Conservation (phyloP, 1,140 invertebrate genomes). For the Diachasma alloeum region DNA sequence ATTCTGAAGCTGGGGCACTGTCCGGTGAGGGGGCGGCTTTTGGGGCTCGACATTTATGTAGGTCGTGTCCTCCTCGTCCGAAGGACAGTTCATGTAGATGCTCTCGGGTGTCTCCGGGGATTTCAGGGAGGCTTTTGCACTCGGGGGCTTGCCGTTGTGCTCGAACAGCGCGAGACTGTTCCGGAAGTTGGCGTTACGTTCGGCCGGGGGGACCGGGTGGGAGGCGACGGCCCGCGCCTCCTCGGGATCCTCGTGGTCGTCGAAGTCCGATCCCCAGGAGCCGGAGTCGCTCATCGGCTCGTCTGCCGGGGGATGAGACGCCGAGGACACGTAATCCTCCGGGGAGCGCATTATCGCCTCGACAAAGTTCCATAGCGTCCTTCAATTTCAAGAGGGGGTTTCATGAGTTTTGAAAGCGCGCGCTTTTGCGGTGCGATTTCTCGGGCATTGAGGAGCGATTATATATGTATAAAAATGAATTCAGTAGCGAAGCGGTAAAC, state of each 20-base stretch:
- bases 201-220: neutral
- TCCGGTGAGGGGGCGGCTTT: neutral
- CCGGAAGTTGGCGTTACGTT: conserved; percentile 33
- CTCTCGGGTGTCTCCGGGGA: conserved; percentile 34
- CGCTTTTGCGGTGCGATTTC: no score
- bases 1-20: conserved; percentile 31
- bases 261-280: conserved; percentile 60
- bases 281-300: conserved; percentile 48
- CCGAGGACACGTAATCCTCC: conserved; percentile 44
- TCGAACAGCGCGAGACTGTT: conserved; percentile 42
- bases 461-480: no score
- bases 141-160: conserved; percentile 28
- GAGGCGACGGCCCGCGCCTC: neutral
- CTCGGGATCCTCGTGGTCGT: conserved; percentile 43
- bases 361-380: conserved; percentile 53
- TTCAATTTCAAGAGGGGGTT: conserved; percentile 13
- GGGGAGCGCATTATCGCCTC: conserved; percentile 52
- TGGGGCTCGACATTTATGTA: conserved; percentile 48
- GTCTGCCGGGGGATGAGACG: conserved; percentile 17
- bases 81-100: conserved; percentile 52
- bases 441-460: no score
- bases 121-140: neutral
- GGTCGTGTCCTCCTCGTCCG: conserved; percentile 35
- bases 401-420: no score
- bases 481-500: no score